Percentiles rank a stretch among this genome's conserved stretches.
These are phyloP conservation scores for Colius striatus DNA, from an alignment of 2,113 vertebrate genomes.

Conservation along the genomic window DNA sequence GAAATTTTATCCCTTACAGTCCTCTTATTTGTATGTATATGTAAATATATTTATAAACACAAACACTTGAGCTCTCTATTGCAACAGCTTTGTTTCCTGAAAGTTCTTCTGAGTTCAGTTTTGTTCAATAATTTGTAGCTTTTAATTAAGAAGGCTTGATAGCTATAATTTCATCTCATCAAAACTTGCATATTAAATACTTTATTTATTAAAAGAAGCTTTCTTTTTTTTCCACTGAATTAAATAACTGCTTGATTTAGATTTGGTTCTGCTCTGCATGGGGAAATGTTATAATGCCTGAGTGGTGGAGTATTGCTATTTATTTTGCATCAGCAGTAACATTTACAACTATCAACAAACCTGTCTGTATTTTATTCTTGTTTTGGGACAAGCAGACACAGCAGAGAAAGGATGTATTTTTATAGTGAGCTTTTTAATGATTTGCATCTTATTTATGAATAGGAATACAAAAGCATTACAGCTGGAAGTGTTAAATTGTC, in stretches of 20 bases:
- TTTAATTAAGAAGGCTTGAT: conserved; percentile 16
- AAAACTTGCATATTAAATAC: background rate
- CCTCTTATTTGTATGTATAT: background rate
- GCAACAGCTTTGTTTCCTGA: background rate
- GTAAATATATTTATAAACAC: conserved; percentile 52
- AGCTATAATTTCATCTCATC: conserved; percentile 16
- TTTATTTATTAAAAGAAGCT: conserved; percentile 40
- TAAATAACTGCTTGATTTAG: background rate
- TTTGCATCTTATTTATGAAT: background rate
- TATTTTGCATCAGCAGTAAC: background rate
- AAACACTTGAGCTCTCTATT: background rate
- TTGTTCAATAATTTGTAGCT: conserved; percentile 4
- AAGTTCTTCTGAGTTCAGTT: background rate
- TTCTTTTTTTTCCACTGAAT: background rate
- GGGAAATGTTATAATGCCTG: background rate
- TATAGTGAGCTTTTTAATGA: background rate
- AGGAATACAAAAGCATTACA: background rate
- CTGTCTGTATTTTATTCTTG: background rate
- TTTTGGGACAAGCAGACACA: background rate
- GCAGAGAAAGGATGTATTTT: background rate
- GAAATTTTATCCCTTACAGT: background rate
- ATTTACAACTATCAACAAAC: background rate
- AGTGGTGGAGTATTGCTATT: background rate
- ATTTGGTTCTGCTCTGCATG: background rate
- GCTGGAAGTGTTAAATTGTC: background rate